phyloP scores from a whole-genome alignment of 2,113 vertebrate genomes.

The Alaudala cheleensis region DNA sequence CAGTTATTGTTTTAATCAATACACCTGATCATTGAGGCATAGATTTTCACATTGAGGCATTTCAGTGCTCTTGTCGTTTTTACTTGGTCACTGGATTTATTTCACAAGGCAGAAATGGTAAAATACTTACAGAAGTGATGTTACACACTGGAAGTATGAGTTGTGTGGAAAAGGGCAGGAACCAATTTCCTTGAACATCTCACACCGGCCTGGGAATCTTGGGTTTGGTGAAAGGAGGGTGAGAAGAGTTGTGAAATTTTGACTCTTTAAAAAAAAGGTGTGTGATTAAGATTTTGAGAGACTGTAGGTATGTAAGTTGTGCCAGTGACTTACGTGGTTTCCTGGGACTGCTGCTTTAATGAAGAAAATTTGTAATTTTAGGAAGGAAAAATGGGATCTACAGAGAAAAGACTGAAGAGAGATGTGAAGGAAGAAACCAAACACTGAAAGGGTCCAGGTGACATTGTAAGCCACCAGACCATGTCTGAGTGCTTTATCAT shows the following conservation, averaged over 20 bases:
- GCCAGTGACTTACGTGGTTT: not conserved
- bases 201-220: not conserved
- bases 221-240: not conserved
- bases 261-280: not conserved
- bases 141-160: not conserved
- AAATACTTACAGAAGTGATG: not conserved
- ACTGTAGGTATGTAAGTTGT: not conserved
- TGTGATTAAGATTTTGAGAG: not conserved
- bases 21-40: accelerated
- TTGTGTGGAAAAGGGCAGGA: not conserved
- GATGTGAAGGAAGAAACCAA: not conserved
- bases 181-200: not conserved
- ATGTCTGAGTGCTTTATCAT: not conserved
- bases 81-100: not conserved
- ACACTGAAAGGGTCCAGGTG: not conserved
- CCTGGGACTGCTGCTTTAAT: not conserved
- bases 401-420: not conserved
- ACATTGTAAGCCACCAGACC: not conserved
- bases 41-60: not conserved
- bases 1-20: not conserved
- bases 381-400: not conserved
- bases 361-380: not conserved
- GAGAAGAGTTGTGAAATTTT: not conserved
- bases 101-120: not conserved
- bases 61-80: not conserved